These are phyloP conservation scores for Kryphioiulus occultus DNA, from an alignment of 2,888 invertebrate genomes.

Conservation along the genomic window DNA sequence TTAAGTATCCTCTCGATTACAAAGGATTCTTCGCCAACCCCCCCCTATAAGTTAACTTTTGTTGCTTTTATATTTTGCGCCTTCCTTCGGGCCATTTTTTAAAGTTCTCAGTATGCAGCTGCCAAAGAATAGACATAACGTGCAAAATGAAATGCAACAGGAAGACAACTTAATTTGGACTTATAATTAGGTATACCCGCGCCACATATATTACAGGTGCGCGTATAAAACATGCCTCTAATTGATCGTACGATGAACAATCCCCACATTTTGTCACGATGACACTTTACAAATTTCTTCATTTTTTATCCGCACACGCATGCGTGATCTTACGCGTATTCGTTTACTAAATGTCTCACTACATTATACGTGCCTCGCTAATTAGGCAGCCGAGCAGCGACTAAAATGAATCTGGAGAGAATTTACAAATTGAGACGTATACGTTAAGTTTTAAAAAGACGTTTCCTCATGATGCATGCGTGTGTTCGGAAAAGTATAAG, in stretches of 20 bases:
- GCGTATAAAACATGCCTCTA: not conserved
- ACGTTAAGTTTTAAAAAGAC: too few species aligned
- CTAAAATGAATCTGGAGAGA: too few species aligned
- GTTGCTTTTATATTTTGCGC: not conserved
- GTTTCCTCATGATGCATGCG: too few species aligned
- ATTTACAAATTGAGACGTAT: too few species aligned
- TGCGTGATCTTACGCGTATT: not conserved
- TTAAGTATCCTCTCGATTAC: not conserved
- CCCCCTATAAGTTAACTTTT: not conserved
- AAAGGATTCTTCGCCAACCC: not conserved
- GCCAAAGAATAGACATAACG: not conserved
- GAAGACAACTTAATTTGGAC: constrained; percentile 42
- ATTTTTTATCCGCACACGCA: not conserved
- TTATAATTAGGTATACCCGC: not conserved
- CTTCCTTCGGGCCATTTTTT: constrained; percentile 9
- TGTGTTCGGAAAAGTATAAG: too few species aligned
- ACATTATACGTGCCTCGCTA: not conserved
- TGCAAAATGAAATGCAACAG: not conserved
- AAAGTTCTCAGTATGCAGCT: constrained; percentile 37
- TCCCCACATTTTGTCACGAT: not conserved
- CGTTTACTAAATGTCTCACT: not conserved
- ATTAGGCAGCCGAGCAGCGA: not conserved
- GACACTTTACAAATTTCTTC: not conserved
- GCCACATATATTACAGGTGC: not conserved
- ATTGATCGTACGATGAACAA: constrained; percentile 38